Percentiles rank a stretch among this genome's conserved stretches.
Evolutionary conservation across 2,797 vertebrate species (phyloP).

Genomic region (Ambastaia sidthimunki): DNA sequence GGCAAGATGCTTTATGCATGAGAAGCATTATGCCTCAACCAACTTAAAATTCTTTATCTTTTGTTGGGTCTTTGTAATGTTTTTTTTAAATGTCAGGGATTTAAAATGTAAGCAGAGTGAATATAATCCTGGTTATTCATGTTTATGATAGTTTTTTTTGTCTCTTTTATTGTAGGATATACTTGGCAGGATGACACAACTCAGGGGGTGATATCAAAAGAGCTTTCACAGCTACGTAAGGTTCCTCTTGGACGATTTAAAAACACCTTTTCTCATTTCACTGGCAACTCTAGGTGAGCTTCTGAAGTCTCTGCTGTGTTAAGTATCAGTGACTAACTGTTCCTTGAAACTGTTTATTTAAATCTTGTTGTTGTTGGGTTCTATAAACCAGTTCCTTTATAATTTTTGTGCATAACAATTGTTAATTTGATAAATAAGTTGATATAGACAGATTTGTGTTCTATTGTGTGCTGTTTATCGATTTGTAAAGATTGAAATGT

Average conservation of each 20-base stretch:
- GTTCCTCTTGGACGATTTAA: slow-evolving; percentile 67
- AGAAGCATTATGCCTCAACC: neutral
- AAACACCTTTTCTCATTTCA: slow-evolving; percentile 60
- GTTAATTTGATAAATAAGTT: neutral
- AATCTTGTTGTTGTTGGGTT: no score
- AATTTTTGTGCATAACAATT: neutral
- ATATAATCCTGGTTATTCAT: slow-evolving; percentile 10
- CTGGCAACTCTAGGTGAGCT: slow-evolving; percentile 70
- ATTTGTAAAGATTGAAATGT: slow-evolving; percentile 1
- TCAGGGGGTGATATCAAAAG: slow-evolving; percentile 83
- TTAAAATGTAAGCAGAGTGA: neutral
- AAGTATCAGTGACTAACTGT: neutral
- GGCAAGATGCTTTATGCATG: neutral
- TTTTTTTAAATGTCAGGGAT: slow-evolving; percentile 28
- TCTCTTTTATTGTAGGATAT: slow-evolving; percentile 78
- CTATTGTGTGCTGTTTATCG: neutral
- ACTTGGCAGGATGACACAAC: slow-evolving; percentile 89
- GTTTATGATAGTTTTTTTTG: neutral
- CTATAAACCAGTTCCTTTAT: neutral
- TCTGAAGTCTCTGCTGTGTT: neutral
- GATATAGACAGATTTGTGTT: neutral
- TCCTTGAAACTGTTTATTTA: no score
- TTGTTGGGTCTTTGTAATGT: slow-evolving; percentile 23
- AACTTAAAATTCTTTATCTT: neutral
- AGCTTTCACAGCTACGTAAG: slow-evolving; percentile 82